Percentiles rank a stretch among this genome's conserved stretches.
Evolutionary conservation across 1,140 invertebrate genomes (phyloP).

Genomic region (Homalodisca vitripennis): DNA sequence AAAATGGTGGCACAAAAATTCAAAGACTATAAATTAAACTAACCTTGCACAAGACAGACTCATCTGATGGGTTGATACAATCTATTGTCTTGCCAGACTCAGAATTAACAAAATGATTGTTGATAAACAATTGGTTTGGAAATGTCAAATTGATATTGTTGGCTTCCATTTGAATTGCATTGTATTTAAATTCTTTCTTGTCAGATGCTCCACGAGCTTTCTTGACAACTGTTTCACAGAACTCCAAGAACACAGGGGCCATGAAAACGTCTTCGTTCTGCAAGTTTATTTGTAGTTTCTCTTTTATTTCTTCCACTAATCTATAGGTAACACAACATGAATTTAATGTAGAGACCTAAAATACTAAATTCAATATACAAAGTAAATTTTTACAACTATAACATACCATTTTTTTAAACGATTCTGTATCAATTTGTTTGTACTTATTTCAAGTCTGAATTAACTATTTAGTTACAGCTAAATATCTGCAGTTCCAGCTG

Average conservation of each 20-base stretch:
- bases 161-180: conserved; percentile 69
- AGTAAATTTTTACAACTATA: conserved; percentile 2
- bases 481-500: no score
- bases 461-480: no score
- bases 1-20: not conserved
- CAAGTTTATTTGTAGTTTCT: conserved; percentile 70
- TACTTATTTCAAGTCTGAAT: no score
- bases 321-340: no score
- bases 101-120: conserved; percentile 86
- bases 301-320: conserved; percentile 90
- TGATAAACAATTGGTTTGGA: conserved; percentile 86
- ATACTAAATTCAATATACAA: no score
- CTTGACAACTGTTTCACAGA: conserved; percentile 64
- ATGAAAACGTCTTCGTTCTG: conserved; percentile 93
- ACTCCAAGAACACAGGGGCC: conserved; percentile 85
- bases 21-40: conserved; percentile 36
- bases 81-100: conserved; percentile 61
- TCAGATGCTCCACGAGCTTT: conserved; percentile 61
- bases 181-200: conserved; percentile 59
- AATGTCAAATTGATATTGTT: conserved; percentile 87
- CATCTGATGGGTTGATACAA: conserved; percentile 84
- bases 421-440: not conserved
- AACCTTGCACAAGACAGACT: conserved; percentile 72
- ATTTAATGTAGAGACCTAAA: no score
- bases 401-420: no score